Conservation (phyloP, 2,113 vertebrate species). For the Lampris incognitus region DNA sequence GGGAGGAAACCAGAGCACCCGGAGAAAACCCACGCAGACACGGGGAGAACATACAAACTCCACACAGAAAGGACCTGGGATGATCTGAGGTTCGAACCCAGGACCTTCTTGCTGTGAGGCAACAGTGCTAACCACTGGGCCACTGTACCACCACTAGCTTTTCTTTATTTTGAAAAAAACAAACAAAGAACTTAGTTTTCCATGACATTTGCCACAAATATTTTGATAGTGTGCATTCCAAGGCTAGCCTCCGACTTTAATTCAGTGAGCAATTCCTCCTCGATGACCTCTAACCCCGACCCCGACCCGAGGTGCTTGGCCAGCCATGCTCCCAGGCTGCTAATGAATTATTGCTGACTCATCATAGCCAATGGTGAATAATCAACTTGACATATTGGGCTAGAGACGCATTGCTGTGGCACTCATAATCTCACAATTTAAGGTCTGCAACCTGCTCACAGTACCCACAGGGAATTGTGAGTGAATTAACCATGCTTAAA, state of each 20-base stretch:
- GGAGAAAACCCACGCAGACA: too few species aligned
- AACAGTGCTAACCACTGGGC: too few species aligned
- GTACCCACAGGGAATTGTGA: slow-evolving; percentile 19
- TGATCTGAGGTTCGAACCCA: too few species aligned
- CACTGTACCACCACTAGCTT: too few species aligned
- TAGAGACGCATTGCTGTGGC: slow-evolving; percentile 49
- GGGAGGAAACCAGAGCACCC: too few species aligned
- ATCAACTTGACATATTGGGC: slow-evolving; percentile 70
- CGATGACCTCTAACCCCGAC: slow-evolving; percentile 58
- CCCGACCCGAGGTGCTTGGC: slow-evolving; percentile 64
- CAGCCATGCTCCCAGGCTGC: slow-evolving; percentile 33
- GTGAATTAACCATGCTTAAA: slow-evolving; percentile 2
- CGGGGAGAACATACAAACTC: too few species aligned
- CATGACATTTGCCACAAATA: slow-evolving; percentile 52
- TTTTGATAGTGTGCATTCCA: slow-evolving; percentile 50
- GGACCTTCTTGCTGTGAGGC: too few species aligned
- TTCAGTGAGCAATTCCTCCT: slow-evolving; percentile 60
- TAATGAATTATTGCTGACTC: slow-evolving; percentile 81
- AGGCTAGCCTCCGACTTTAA: slow-evolving; percentile 61
- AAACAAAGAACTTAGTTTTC: neutral
- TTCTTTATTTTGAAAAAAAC: too few species aligned
- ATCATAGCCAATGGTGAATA: slow-evolving; percentile 70
- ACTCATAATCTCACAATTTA: slow-evolving; percentile 68
- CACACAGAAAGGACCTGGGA: too few species aligned
- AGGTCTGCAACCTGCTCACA: slow-evolving; percentile 45